Percentiles rank a stretch among this genome's conserved stretches.
These are phyloP conservation scores for Esox niger DNA, from an alignment of 2,113 vertebrate species.

Conservation along the genomic window DNA sequence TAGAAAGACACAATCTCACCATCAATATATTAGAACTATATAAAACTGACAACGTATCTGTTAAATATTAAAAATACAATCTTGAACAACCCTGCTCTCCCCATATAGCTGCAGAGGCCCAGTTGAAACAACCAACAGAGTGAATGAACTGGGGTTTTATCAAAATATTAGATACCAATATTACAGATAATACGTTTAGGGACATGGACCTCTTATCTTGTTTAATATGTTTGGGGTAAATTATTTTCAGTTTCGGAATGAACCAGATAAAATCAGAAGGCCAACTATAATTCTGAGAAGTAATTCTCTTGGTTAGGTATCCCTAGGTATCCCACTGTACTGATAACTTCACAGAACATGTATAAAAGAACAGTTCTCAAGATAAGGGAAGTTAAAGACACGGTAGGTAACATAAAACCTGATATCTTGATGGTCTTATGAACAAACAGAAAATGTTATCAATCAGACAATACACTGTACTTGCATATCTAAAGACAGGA, in stretches of 20 bases:
- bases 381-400: constrained; percentile 12
- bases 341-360: not conserved
- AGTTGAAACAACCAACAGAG: constrained; percentile 29
- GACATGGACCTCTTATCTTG: not conserved
- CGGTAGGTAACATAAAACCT: constrained; percentile 13
- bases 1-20: constrained; percentile 62
- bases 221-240: not conserved
- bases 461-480: not conserved
- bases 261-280: not conserved
- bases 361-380: constrained; percentile 9
- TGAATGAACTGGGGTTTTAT: not conserved
- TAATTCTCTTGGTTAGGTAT: not conserved
- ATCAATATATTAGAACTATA: constrained; percentile 63
- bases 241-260: not conserved
- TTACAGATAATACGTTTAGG: not conserved
- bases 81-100: constrained; percentile 53
- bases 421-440: not conserved
- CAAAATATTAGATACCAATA: not conserved
- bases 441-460: constrained; percentile 2
- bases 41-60: constrained; percentile 39
- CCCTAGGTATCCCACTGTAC: constrained; percentile 7
- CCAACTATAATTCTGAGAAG: not conserved
- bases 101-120: constrained; percentile 23
- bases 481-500: not conserved
- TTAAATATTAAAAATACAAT: constrained; percentile 69